phyloP scores from a whole-genome alignment of 2,797 vertebrate species.

The Varecia variegata region DNA sequence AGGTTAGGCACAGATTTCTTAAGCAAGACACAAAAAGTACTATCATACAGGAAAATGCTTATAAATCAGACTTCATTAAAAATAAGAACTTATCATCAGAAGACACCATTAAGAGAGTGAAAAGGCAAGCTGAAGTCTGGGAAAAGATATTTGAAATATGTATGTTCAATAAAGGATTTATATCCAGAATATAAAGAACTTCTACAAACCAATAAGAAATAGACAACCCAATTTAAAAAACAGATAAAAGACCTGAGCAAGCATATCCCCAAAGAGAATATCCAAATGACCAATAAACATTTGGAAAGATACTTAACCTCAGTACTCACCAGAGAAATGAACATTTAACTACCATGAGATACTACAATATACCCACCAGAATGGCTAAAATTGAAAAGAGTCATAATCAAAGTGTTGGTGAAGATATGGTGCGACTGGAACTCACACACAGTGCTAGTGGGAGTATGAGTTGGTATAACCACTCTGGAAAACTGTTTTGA shows the following conservation, averaged over 20 bases:
- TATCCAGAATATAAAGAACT: background rate
- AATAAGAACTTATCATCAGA: background rate
- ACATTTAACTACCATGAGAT: background rate
- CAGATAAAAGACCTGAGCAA: background rate
- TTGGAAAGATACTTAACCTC: background rate
- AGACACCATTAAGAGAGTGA: background rate
- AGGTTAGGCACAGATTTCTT: background rate
- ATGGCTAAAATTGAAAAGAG: background rate
- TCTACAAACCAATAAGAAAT: background rate
- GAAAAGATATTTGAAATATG: background rate
- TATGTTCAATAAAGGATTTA: background rate
- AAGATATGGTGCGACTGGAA: background rate
- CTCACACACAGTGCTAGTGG: background rate
- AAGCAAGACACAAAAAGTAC: background rate
- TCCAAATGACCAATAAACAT: background rate
- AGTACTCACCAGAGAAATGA: background rate
- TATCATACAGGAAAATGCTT: background rate
- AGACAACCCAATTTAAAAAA: background rate
- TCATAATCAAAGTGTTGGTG: background rate
- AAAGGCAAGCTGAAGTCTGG: background rate
- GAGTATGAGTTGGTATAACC: background rate
- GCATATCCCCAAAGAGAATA: background rate
- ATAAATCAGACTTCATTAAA: background rate
- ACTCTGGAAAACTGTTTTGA: background rate
- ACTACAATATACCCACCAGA: background rate